These are phyloP conservation scores for Astur gentilis DNA, from an alignment of 2,113 vertebrate genomes.

Conservation along the genomic window DNA sequence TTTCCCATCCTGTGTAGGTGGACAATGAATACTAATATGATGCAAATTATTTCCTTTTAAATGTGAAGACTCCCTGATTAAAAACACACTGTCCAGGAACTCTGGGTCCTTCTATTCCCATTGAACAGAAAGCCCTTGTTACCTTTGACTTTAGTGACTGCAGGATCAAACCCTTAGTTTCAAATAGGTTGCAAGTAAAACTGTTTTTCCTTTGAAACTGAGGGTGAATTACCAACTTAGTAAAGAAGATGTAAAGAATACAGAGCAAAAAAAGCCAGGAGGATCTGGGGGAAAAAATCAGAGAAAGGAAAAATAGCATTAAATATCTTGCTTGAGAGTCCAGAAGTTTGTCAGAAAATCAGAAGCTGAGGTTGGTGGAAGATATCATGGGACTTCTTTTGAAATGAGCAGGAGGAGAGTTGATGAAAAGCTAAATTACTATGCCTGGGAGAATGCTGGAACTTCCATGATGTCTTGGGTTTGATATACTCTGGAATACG, in stretches of 20 bases:
- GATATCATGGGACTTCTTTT: not conserved
- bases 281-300: not conserved
- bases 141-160: not conserved
- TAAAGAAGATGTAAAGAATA: not conserved
- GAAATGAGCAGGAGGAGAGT: not conserved
- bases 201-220: not conserved
- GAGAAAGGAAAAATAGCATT: not conserved
- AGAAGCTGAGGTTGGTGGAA: not conserved
- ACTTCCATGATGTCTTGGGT: not conserved
- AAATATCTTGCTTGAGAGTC: not conserved
- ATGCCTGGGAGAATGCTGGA: not conserved
- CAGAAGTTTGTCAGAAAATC: not conserved
- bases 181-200: not conserved
- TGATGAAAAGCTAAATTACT: not conserved
- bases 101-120: not conserved
- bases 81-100: not conserved
- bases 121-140: not conserved
- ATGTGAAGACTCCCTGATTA: not conserved
- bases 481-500: not conserved
- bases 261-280: not conserved
- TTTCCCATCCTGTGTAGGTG: conserved; percentile 35
- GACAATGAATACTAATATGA: conserved; percentile 20
- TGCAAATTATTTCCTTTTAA: conserved; percentile 14
- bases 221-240: not conserved
- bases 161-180: not conserved